Base-by-base conservation (phyloP, 2,797 vertebrate species). In the Anguilla obscura region DNA sequence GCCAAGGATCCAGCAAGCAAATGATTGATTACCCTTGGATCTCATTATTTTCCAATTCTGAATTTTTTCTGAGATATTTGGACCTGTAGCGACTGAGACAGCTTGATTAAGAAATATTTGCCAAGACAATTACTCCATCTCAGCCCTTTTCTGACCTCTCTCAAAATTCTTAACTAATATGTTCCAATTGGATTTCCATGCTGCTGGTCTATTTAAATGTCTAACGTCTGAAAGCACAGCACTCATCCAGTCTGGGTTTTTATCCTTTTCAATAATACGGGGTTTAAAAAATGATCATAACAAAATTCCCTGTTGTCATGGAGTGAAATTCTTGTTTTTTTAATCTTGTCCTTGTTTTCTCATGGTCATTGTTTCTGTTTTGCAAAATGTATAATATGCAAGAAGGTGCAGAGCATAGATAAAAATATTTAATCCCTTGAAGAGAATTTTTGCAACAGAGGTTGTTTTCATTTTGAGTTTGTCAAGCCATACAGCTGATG, bases 1-100 rank as follows among this genome's bases (percentile, higher is more conserved):
- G 18, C 71, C 33, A 36, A 36, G 33, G 16, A 40, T 76, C 10
- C 12, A 12, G 33, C 10, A 76, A 76, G 71, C 12, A 76, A 76
- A 76, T 76, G 71, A 76, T 76, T 76, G 71, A 76, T 76, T 76
- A 40, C 18, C 1, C 71, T 76, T 18, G 71, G 71, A 76, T 76
- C 71, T 76, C 71, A 76, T 76, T 76, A 76, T 76, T 40, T 76
- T 21, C 33, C 33, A 40, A 16, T 76, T 76, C 14, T 16, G 33
- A 76, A 76, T 36, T 76, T 76, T 76, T 9, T 36, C 33, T 36
- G 71, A 76, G 71, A 76, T 76, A 76, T 76, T 76, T 76, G 0
- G 33, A 76, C 33, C 71, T 40, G 33, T 76, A 76, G 33, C 40
- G 16, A 36, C 71, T 36, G 71, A 40, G 71, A 76, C 71, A 76